A percentile compares a stretch with the other conserved stretches of the same genome.
These are phyloP conservation scores for Tenthredo amoena DNA, from an alignment of 2,888 invertebrate species.

Conservation along the genomic window DNA sequence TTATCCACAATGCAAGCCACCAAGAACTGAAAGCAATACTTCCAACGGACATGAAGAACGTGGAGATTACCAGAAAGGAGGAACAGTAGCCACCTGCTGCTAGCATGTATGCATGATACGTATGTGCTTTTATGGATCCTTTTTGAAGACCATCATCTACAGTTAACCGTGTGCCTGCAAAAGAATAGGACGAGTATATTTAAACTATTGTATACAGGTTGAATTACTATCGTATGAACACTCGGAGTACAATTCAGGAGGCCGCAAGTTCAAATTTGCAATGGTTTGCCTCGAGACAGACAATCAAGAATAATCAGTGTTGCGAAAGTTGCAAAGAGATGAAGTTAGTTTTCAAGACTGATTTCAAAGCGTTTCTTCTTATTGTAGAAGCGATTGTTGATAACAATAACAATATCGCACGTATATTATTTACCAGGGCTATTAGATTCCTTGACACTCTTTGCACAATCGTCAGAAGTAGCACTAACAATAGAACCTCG, in stretches of 20 bases:
- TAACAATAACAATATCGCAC: background rate
- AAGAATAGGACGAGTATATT: background rate
- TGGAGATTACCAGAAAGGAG: slow-evolving; percentile 74
- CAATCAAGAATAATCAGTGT: background rate
- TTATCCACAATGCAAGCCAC: slow-evolving; percentile 82
- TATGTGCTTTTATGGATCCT: slow-evolving; percentile 74
- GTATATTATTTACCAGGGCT: background rate
- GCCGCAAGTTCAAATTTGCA: background rate
- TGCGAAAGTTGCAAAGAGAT: background rate
- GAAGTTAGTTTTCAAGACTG: background rate
- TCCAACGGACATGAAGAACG: slow-evolving; percentile 79
- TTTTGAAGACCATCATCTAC: slow-evolving; percentile 2
- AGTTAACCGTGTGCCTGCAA: background rate
- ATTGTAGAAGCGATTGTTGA: background rate
- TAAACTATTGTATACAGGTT: background rate
- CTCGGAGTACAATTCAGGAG: no score
- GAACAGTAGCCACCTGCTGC: slow-evolving; percentile 79
- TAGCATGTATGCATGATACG: slow-evolving; percentile 79
- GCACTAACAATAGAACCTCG: background rate
- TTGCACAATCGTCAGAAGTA: background rate
- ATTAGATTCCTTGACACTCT: background rate
- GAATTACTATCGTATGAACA: no score
- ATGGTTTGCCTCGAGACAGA: no score
- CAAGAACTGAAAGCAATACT: slow-evolving; percentile 81
- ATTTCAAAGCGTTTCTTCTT: background rate